Evolutionary conservation across 64 coral and sea anemone species (phyloP).

Genomic region (Astreopora myriophthalma): DNA sequence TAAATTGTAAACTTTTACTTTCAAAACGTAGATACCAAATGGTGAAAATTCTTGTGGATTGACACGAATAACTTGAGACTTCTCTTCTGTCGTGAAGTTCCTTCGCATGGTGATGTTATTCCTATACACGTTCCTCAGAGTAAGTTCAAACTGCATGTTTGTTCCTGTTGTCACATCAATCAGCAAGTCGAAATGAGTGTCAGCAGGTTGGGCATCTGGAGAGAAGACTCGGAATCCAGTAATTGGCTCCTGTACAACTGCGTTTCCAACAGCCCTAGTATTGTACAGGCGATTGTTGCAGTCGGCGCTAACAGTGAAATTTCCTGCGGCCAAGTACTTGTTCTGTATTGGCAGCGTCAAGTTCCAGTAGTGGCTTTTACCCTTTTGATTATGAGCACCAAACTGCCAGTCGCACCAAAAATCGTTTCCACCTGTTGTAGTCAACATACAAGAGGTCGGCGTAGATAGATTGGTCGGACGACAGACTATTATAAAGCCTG

Average conservation of each 20-base stretch:
- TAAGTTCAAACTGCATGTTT: conserved; percentile 40
- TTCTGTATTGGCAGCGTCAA: conserved; percentile 18
- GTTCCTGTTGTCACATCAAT: conserved; percentile 30
- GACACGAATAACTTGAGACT: background rate
- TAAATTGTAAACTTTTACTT: conserved; percentile 5
- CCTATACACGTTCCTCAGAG: background rate
- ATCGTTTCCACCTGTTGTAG: conserved; percentile 62
- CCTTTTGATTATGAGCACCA: conserved; percentile 31
- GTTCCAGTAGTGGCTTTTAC: conserved; percentile 45
- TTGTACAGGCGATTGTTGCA: conserved; percentile 74
- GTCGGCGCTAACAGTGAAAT: conserved; percentile 47
- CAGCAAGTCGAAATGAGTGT: background rate
- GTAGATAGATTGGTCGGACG: conserved; percentile 3
- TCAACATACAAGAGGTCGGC: conserved; percentile 45
- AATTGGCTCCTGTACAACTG: conserved; percentile 62
- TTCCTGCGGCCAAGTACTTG: background rate
- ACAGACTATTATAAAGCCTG: conserved; percentile 22
- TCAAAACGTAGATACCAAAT: conserved; percentile 10
- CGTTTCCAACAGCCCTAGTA: background rate
- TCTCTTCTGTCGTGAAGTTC: background rate
- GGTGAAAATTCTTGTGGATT: conserved; percentile 16
- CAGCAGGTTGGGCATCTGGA: conserved; percentile 10
- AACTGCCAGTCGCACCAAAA: conserved; percentile 80
- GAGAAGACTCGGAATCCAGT: background rate
- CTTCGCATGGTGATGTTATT: background rate